Base-by-base conservation (phyloP, 2,888 invertebrate species). In the Eilema sororculum region DNA sequence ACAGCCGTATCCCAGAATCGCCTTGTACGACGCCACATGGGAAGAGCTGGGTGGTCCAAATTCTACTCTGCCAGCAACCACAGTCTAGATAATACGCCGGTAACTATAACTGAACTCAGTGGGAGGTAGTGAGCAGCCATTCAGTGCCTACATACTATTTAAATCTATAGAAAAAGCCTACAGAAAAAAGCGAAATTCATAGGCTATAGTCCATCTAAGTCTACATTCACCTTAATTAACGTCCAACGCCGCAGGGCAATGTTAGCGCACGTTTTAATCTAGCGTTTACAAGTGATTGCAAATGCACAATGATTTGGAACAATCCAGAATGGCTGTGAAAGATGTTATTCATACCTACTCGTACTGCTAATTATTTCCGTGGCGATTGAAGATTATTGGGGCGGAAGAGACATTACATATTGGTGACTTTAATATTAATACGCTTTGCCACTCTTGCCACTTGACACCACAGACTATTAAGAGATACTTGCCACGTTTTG, bases 241-340 rank as follows among this genome's bases (percentile, higher is more conserved):
- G 24, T 67, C 37, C 22, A 33, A 12, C 46, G 80, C 80, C 67
- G 64, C 63, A 12, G 63, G 63, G 41, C 62, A 59, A 41, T n/a
- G 67, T 52, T 67, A 64, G 33, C 33, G 30, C 59, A 67, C 58
- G 63, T 63, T 67, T 66, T 46, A 66, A 72, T 72, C 62, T 65
- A 58, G 12, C 25, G 24, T 66, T 68, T 66, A 72, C 72, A 72
- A 68, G 68, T 13, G 58, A 68, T 68, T 68, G 72, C 72, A 65
- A 57, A 67, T 69, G 64, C 41, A 59, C 60, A 65, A 64, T 65
- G 59, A 56, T 66, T 67, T 52, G 24, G 25, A 56, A 57, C 62
- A 58, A 28, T 62, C 58, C 41, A 64, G 46, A 33, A 61, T 20
- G 46, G 16, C 46, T n/a, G 2, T 41, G n/a, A 52, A 28, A 25